A percentile compares a stretch with the other conserved stretches of the same genome.
Evolutionary conservation across 2,797 vertebrate species (phyloP).

Genomic region (Nannoperca obscura): DNA sequence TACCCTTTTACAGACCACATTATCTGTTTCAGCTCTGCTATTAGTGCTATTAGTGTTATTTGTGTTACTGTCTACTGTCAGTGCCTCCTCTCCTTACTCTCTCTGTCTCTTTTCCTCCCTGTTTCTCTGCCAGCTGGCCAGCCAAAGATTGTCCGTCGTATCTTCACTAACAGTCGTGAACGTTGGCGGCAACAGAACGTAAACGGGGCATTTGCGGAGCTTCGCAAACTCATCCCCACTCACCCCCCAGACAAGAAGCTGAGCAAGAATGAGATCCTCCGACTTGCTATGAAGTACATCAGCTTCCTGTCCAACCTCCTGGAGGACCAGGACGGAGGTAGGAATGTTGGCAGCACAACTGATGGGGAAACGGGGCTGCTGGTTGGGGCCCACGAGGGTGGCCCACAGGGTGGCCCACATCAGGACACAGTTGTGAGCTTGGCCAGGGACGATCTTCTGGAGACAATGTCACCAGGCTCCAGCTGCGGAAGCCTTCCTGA

Average conservation of each 20-base stretch:
- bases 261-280: conserved; percentile 84
- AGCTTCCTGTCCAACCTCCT: conserved; percentile 84
- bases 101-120: conserved; percentile 17
- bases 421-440: conserved; percentile 77
- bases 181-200: conserved; percentile 86
- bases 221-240: conserved; percentile 84
- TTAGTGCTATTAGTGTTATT: conserved; percentile 26
- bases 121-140: conserved; percentile 75
- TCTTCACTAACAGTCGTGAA: conserved; percentile 93
- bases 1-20: conserved; percentile 15
- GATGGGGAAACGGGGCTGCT: conserved; percentile 84
- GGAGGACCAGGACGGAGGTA: conserved; percentile 82
- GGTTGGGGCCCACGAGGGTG: conserved; percentile 91
- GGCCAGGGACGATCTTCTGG: conserved; percentile 93
- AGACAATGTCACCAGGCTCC: conserved; percentile 93
- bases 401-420: conserved; percentile 79
- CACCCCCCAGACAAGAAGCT: conserved; percentile 85
- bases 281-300: conserved; percentile 85
- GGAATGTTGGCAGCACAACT: conserved; percentile 72
- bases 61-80: background rate
- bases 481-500: conserved; percentile 95
- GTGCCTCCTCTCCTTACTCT: conserved; percentile 16
- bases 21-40: conserved; percentile 34
- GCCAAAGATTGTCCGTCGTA: conserved; percentile 93
- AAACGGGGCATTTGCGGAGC: conserved; percentile 83